Evolutionary conservation across 2,797 vertebrate genomes (phyloP), one percentile per base, ranked within the genome.

Genomic region (Manis javanica): DNA sequence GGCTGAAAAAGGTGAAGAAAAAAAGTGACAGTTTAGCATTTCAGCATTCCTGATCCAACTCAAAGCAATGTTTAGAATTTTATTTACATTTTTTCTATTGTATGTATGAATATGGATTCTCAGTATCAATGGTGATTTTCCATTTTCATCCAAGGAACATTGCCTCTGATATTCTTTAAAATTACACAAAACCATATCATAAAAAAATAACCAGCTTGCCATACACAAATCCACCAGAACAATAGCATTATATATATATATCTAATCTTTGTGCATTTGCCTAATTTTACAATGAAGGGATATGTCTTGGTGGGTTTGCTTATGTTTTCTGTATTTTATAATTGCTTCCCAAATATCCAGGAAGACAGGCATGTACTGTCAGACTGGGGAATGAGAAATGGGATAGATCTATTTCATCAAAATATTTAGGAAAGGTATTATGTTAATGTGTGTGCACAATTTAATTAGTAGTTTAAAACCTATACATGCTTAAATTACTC

Each of bases 31-130:
- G 49, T n/a, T 64, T 89, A 57, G 24, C 21, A 91, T 61, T 90
- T 94, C n/a, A 84, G 39, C 11, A 57, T 68, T 86, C 49, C 26
- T 84, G 42, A 85, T 77, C 13, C 16, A n/a, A 81, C 34, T 68
- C 6, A 87, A 37, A 92, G 34, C 21, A 93, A 74, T 39, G 24
- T n/a, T 68, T 94, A 86, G 74, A 68, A 83, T 88, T 94, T 75
- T 55, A 92, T 59, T 93, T 13, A 42, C 11, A 59, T n/a, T 74
- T 95, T 68, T 96, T 63, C 10, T 57, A 21, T 15, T 57, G 3
- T 83, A 68, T 68, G 24, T 83, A 83, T 46, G 46, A 46, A 46
- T 75, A 68, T 66, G 15, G 2, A 95, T 84, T 81, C 46, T 64
- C n/a, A 93, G 13, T 34, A 83, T 63, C 84, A 63, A 74, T 26